Evolutionary conservation across 2,113 vertebrate genomes (phyloP).

Genomic region (Panthera leo): DNA sequence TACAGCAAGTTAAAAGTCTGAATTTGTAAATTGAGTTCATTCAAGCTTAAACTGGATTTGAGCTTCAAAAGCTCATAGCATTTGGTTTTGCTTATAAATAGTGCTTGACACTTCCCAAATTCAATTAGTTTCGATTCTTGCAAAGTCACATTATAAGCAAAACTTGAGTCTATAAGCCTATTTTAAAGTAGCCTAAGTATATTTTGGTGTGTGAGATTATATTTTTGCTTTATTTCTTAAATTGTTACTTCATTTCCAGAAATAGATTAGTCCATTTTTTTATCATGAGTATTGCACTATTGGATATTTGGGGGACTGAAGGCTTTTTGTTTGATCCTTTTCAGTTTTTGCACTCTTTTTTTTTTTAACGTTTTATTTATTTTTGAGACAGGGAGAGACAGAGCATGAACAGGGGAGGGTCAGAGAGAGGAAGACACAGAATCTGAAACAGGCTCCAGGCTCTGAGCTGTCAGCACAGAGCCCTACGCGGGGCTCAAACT

Average conservation of each 20-base stretch:
- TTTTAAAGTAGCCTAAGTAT: slow-evolving; percentile 53
- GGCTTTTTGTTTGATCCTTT: slow-evolving; percentile 1
- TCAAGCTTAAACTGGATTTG: slow-evolving; percentile 63
- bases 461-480: too few relatives aligned
- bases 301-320: not conserved
- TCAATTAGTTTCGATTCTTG: slow-evolving; percentile 76
- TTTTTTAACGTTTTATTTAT: too few relatives aligned
- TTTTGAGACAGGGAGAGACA: too few relatives aligned
- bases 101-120: slow-evolving; percentile 69
- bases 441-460: too few relatives aligned
- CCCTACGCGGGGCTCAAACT: too few relatives aligned
- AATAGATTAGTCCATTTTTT: slow-evolving; percentile 52
- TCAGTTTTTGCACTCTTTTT: not conserved
- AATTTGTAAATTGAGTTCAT: slow-evolving; percentile 66
- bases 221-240: slow-evolving; percentile 60
- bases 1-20: slow-evolving; percentile 29
- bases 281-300: slow-evolving; percentile 24
- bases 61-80: slow-evolving; percentile 13
- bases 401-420: too few relatives aligned
- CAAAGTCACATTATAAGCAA: slow-evolving; percentile 69
- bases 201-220: slow-evolving; percentile 38
- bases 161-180: slow-evolving; percentile 8
- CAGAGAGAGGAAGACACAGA: too few relatives aligned
- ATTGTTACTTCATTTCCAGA: not conserved
- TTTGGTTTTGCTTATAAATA: slow-evolving; percentile 67